These are phyloP conservation scores for Drosophila grimshawi DNA, from an alignment of 1,140 invertebrate genomes.

Conservation along the genomic window DNA sequence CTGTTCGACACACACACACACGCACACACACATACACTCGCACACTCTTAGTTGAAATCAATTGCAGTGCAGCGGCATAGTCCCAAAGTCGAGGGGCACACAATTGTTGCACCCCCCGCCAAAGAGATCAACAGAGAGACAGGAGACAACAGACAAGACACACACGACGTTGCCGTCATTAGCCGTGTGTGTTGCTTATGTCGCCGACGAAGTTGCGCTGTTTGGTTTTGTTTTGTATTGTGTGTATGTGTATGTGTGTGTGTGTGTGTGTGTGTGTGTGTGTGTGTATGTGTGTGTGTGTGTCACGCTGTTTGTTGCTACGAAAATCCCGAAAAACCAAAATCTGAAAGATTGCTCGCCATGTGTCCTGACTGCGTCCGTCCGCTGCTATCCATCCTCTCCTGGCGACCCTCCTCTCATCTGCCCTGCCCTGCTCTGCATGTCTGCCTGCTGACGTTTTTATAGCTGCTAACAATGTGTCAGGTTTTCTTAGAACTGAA, in stretches of 20 bases:
- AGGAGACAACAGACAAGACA: conserved; percentile 34
- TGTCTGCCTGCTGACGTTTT: conserved; percentile 68
- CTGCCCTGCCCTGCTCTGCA: conserved; percentile 5
- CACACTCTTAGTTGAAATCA: conserved; percentile 35
- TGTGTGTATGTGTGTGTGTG: conserved; percentile 21
- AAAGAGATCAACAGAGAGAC: background rate
- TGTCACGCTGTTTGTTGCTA: conserved; percentile 65
- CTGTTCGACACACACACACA: conserved; percentile 32
- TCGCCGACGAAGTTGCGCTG: conserved; percentile 41
- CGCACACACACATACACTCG: conserved; percentile 19
- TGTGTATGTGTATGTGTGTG: too few relatives aligned
- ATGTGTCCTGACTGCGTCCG: conserved; percentile 52
- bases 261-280: background rate
- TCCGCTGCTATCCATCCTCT: conserved; percentile 9
- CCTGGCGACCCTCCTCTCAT: background rate
- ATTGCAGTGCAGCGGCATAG: conserved; percentile 23
- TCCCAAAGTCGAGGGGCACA: conserved; percentile 12
- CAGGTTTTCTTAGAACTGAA: conserved; percentile 71
- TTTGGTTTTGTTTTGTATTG: background rate
- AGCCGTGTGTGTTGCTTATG: conserved; percentile 15
- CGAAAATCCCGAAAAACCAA: conserved; percentile 62
- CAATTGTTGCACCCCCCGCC: conserved; percentile 27
- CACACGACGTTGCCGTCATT: conserved; percentile 47
- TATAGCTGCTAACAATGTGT: conserved; percentile 78
- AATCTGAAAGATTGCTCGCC: conserved; percentile 53